A percentile compares a stretch with the other conserved stretches of the same genome.
Evolutionary conservation across 2,113 vertebrate genomes (phyloP).

Genomic region (Engraulis encrasicolus): DNA sequence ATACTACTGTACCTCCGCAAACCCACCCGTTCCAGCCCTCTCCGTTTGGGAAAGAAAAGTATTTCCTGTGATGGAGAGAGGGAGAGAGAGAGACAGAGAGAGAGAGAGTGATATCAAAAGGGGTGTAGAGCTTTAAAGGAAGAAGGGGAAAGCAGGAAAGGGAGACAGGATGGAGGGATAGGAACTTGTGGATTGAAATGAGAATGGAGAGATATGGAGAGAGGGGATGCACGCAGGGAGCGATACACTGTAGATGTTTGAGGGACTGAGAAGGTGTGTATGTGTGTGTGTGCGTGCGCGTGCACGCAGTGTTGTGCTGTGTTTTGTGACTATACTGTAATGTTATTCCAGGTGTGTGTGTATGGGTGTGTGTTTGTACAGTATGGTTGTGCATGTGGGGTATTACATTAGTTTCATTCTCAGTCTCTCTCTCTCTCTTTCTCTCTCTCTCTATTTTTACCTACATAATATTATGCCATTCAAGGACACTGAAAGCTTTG

Average conservation of each 20-base stretch:
- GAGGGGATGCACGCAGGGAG: constrained; percentile 41
- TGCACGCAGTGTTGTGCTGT: constrained; percentile 48
- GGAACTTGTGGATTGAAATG: background rate
- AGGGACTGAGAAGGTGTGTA: constrained; percentile 35
- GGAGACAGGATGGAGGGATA: background rate
- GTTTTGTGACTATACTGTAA: background rate
- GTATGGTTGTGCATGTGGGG: too few relatives aligned
- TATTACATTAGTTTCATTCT: too few relatives aligned
- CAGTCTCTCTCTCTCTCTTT: background rate
- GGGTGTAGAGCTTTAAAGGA: constrained; percentile 37
- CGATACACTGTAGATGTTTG: constrained; percentile 41
- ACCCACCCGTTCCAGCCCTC: constrained; percentile 52
- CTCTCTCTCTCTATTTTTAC: background rate
- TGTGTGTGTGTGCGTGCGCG: constrained; percentile 49
- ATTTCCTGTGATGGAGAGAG: constrained; percentile 71
- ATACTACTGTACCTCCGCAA: background rate
- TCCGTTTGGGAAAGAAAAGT: constrained; percentile 66
- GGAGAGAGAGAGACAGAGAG: constrained; percentile 51
- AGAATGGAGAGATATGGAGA: constrained; percentile 31
- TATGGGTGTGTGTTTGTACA: too few relatives aligned
- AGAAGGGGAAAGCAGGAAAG: constrained; percentile 49
- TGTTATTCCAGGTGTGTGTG: background rate
- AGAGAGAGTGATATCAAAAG: constrained; percentile 37
- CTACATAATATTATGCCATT: too few relatives aligned
- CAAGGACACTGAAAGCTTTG: too few relatives aligned